Conservation (phyloP, 2,797 vertebrate genomes). For the Carduelis carduelis region DNA sequence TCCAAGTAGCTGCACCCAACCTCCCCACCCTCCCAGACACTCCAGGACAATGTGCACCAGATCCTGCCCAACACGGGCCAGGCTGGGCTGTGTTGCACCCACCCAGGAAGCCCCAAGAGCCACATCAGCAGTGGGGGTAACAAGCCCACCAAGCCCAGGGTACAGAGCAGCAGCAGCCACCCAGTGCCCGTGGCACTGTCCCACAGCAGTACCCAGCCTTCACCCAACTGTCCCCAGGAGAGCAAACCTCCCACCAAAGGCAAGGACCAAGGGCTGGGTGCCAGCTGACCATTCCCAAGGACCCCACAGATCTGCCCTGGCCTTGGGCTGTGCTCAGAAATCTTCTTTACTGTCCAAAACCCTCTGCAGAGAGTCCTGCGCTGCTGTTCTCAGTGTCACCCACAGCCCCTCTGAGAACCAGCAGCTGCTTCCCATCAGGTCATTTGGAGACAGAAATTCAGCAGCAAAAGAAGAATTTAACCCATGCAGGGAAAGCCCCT, state of each 20-base stretch:
- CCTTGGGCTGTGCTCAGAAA: neutral
- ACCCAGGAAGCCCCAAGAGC: neutral
- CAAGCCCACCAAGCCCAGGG: neutral
- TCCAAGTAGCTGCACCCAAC: neutral
- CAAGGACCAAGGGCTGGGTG: neutral
- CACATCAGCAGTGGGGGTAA: neutral
- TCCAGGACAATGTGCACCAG: neutral
- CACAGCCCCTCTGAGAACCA: neutral
- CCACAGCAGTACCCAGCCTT: neutral
- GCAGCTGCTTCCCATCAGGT: neutral
- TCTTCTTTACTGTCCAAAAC: neutral
- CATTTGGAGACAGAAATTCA: slow-evolving; percentile 49
- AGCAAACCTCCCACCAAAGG: neutral
- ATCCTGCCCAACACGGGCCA: neutral
- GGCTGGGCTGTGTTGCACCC: neutral
- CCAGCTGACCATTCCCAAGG: fast-evolving
- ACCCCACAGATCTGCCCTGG: neutral
- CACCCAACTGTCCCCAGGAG: fast-evolving
- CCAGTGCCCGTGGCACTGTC: fast-evolving
- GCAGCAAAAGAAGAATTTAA: slow-evolving; percentile 32
- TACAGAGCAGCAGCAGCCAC: neutral
- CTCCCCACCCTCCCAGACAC: neutral
- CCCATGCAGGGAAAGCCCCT: neutral
- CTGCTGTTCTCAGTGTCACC: neutral
- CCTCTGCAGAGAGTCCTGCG: neutral